Evolutionary conservation across 2,888 invertebrate species (phyloP), one percentile per base, ranked within the genome.

Genomic region (Atherix ibis): DNA sequence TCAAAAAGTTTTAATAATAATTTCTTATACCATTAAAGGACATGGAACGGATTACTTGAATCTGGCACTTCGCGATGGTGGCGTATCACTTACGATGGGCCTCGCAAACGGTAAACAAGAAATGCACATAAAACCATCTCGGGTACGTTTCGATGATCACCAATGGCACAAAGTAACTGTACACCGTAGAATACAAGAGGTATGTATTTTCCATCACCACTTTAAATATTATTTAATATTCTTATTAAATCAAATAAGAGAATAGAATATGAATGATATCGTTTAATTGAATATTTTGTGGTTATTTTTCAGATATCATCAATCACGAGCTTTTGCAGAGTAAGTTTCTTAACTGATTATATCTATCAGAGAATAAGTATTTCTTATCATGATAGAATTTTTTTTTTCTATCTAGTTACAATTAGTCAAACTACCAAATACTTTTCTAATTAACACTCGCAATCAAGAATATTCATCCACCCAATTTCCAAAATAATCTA

Each of bases 81-180:
- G 84, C 3, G 76, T 89, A 6, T 78, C 82, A 19, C 68, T 92
- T 32, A 81, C 83, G 27, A 87, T 92, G 77, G 87, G 87, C 2
- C 67, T 94, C 16, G 85, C 91, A 3, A 84, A 84, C 50, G 87
- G 87, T 6, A 81, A 84, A 53, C 76, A 87, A 54, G 87, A 87
- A 65, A 76, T 85, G 71, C 84, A 78, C 53, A 84, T 89, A 49
- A 85, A 80, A 54, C 88, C 89, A 0, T 74, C 82, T 31, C 78
- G 78, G 60, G 78, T 89, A 18, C 73, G 89, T 32, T 91, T 94
- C 58, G 91, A 94, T 55, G 94, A 94, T 62, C 89, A 92, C 62
- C 85, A 88, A 56, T 94, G 92, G 92, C 94, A 94, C 60, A 85
- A 84, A 61, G 76, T 94, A 35, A 77, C 81, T 35, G 83, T 94